Evolutionary conservation across 2,797 vertebrate genomes (phyloP), one percentile per base, ranked within the genome.

Genomic region (Gallirallus australis): DNA sequence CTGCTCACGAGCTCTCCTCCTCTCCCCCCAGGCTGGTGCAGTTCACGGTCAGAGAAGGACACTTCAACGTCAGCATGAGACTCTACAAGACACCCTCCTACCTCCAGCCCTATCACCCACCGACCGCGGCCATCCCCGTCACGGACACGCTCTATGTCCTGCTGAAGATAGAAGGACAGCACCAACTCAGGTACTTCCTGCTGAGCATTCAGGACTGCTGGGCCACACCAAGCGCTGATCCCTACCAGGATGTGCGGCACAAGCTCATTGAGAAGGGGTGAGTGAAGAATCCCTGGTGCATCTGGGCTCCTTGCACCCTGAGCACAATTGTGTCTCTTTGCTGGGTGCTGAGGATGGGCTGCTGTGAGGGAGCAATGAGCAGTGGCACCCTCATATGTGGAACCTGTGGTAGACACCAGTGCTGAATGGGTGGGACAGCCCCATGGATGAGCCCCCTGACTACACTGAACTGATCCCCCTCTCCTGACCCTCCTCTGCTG

Each of bases 201-300:
- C 96, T 98, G 52, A 95, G 94, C 2, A 11, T 97, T 35, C 94
- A 97, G 52, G 96, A 97, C 59, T 98, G 98, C 87, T 98, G 97
- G 98, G 97, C 97, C 50, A 98, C 98, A 0, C 97, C 98, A 0
- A 91, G 63, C 0, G 2, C 3, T 0, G 85, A 97, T 47, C 96
- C 94, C 1, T 57, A 86, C n/a, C 80, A 97, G 52, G 61, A 57
- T 0, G 8, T 50, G 6, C 82, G 16, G 61, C 96, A 98, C 20
- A 15, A 85, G 25, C 96, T 98, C 40, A 97, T 98, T 31, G 89
- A 95, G 86, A 93, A 95, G 47, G 97, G 97, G 98, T 98, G 94
- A 93, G 86, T 11, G 37, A 2, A 9, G 9, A 18, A 18, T 4
- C 4, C 45, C 4, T 30, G 25, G 73, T 2, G 1, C 30, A 25